Percentiles rank a stretch among this genome's conserved stretches.
Conservation (phyloP, 92 coral and sea anemone species). For the Actinostola sp. region DNA sequence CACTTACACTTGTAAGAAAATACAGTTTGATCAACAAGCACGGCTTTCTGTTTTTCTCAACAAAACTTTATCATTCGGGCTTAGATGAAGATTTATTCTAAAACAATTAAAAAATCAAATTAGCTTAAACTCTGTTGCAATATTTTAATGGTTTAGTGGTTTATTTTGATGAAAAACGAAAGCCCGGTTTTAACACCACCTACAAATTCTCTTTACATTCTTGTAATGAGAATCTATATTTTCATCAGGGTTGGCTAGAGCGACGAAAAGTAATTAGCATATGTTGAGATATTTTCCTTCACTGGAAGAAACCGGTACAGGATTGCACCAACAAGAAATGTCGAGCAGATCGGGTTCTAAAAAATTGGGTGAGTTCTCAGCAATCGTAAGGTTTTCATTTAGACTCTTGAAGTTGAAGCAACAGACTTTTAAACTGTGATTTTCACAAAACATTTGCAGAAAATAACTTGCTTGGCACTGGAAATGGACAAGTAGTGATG, state of each 20-base stretch:
- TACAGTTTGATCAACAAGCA: slow-evolving; percentile 10
- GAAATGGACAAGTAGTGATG: slow-evolving; percentile 73
- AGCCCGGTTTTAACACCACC: neutral
- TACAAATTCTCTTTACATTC: neutral
- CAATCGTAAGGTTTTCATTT: neutral
- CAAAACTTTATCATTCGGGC: neutral
- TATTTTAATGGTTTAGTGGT: neutral
- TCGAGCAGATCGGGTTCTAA: slow-evolving; percentile 31
- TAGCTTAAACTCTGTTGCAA: too few relatives aligned
- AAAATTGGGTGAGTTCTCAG: slow-evolving; percentile 41
- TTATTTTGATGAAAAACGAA: neutral
- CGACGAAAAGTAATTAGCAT: slow-evolving; percentile 21
- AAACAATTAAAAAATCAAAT: neutral
- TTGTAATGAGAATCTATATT: slow-evolving; percentile 15
- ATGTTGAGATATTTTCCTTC: slow-evolving; percentile 28
- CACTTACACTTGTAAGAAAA: slow-evolving; percentile 20
- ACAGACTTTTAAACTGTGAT: neutral
- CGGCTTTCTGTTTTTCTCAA: neutral
- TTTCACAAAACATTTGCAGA: slow-evolving; percentile 44
- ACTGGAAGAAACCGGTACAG: slow-evolving; percentile 46
- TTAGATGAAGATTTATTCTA: neutral
- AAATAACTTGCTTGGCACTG: slow-evolving; percentile 51
- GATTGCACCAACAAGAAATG: slow-evolving; percentile 46
- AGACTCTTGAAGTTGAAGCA: neutral
- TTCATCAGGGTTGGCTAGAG: slow-evolving; percentile 9